Conservation (phyloP, 2,888 invertebrate species). For the Hypselothyrea guttata region DNA sequence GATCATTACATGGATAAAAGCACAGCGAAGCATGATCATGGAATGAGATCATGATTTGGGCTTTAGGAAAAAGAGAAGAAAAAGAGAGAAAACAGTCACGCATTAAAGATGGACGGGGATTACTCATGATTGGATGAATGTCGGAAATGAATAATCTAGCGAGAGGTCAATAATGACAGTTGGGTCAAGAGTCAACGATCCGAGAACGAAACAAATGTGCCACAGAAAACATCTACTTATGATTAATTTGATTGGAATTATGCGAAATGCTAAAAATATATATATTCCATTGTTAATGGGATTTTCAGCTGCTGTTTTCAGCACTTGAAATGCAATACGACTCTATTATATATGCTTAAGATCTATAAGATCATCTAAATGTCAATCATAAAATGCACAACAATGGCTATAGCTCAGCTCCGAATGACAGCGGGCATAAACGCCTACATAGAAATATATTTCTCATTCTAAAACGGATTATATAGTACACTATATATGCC, state of each 20-base stretch:
- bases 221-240: neutral
- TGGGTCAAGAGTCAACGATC: constrained; percentile 21
- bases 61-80: neutral
- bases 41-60: constrained; percentile 33
- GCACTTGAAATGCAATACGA: constrained; percentile 7
- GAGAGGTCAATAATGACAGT: constrained; percentile 11
- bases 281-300: too few species aligned
- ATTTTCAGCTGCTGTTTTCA: constrained; percentile 6
- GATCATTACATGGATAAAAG: constrained; percentile 21
- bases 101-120: constrained; percentile 13
- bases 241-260: neutral
- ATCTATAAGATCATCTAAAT: constrained; percentile 5
- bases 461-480: constrained; percentile 9
- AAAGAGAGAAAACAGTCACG: constrained; percentile 19
- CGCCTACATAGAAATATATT: constrained; percentile 37
- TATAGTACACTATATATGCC: too few species aligned
- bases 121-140: constrained; percentile 29
- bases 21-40: constrained; percentile 8
- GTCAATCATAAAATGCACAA: constrained; percentile 41
- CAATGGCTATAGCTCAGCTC: constrained; percentile 22
- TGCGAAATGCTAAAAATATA: too few species aligned
- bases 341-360: constrained; percentile 14
- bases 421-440: constrained; percentile 27
- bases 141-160: constrained; percentile 27
- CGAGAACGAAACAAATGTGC: constrained; percentile 2